These are phyloP conservation scores for Zosterops pallidus DNA, from an alignment of 2,113 vertebrate species.

Conservation along the genomic window DNA sequence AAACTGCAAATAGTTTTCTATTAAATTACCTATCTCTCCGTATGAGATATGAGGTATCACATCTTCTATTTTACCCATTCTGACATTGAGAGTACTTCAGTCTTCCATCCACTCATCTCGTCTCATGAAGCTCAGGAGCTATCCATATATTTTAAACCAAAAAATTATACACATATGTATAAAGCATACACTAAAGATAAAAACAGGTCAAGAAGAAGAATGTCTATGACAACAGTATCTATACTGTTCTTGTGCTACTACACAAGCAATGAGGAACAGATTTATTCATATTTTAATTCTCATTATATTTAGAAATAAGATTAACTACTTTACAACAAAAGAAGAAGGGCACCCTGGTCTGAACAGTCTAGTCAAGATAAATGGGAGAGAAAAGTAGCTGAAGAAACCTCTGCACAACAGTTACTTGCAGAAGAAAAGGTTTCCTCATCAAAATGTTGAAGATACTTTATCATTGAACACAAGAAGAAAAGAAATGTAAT, in stretches of 20 bases:
- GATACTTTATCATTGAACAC: background rate
- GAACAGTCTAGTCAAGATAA: background rate
- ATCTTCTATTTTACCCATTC: background rate
- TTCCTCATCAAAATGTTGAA: background rate
- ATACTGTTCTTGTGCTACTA: background rate
- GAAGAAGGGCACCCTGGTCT: background rate
- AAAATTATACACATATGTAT: background rate
- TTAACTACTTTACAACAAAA: background rate
- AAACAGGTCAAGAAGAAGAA: background rate
- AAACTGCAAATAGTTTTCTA: background rate
- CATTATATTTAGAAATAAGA: background rate
- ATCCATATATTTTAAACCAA: background rate
- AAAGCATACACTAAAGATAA: background rate
- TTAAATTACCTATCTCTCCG: background rate
- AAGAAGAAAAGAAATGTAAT: background rate
- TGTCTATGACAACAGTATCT: background rate
- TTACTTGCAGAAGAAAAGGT: background rate
- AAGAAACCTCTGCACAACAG: background rate
- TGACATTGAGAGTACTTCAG: background rate
- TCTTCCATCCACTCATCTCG: background rate
- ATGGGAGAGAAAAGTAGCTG: background rate
- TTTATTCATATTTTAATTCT: background rate
- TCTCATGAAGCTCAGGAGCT: background rate
- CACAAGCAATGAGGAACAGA: background rate
- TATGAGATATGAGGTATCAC: background rate